These are phyloP conservation scores for Micrasema longulum DNA, from an alignment of 1,140 invertebrate genomes.

Conservation along the genomic window DNA sequence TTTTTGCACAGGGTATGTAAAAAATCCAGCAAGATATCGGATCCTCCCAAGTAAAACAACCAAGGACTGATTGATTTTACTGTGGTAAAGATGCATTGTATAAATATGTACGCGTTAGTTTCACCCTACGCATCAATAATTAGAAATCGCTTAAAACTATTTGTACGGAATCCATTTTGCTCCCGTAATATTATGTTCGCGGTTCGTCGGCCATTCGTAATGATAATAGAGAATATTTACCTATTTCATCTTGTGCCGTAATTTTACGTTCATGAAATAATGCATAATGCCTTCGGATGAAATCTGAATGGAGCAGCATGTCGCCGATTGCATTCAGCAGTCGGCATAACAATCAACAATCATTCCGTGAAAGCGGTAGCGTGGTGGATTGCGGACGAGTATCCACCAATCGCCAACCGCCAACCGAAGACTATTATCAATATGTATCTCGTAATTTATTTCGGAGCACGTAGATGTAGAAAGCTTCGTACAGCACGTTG, in stretches of 20 bases:
- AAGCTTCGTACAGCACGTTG: no score
- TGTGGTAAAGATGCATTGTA: no score
- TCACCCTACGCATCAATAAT: neutral
- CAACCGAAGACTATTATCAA: no score
- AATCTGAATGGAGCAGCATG: conserved; percentile 33
- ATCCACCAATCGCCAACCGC: no score
- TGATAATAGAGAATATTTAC: neutral
- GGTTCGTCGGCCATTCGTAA: conserved; percentile 10
- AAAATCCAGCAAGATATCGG: no score
- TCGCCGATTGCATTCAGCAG: conserved; percentile 24
- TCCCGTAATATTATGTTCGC: neutral
- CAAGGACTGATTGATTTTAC: no score
- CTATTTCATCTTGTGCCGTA: conserved; percentile 7
- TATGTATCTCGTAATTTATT: no score
- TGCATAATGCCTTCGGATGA: conserved; percentile 34
- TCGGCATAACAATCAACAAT: conserved; percentile 6
- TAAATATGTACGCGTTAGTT: no score
- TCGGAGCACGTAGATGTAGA: no score
- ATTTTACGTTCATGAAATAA: conserved; percentile 27
- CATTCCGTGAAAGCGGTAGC: conserved; percentile 24
- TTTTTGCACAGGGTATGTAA: no score
- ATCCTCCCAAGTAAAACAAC: no score
- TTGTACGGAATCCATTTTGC: no score
- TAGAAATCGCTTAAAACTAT: neutral
- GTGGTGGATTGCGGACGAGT: neutral